Evolutionary conservation across 1,140 invertebrate species (phyloP), one percentile per base, ranked within the genome.

Genomic region (Drosophila kurseongensis): DNA sequence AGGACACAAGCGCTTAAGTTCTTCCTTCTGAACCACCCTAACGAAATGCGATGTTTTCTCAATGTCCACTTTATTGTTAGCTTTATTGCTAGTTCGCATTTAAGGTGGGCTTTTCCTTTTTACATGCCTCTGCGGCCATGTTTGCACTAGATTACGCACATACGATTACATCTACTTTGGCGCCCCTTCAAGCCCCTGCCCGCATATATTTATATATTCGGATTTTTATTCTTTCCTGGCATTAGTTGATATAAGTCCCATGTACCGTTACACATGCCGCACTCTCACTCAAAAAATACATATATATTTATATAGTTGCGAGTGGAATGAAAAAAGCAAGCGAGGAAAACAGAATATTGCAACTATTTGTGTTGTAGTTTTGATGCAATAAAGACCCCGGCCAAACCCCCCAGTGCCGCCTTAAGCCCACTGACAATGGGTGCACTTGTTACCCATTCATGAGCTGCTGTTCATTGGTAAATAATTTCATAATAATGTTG

Each of bases 401-500:
- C 35, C 40, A 13, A 8, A 12, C 7, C 47, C 35, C n/a, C 7
- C 29, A 6, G 16, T 8, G 4, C n/a, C 13, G 18, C 35, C 36
- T 9, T n/a, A 27, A 38, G 56, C 61, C 44, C 75, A 60, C 63
- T 52, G 59, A 72, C 65, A 75, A 58, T 81, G 68, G 68, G 51
- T 65, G 61, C 83, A 83, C 83, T 89, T 88, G 83, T 83, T 89
- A 66, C 57, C 60, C 60, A 67, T 88, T 88, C 84, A 90, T 89
- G 84, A 47, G 84, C 84, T 90, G 77, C 84, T 89, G 84, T 89
- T 89, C 84, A 66, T 89, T 89, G 84, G 84, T 89, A 89, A 89
- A 89, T 89, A 88, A 88, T 88, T 88, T 88, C 85, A 88, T 88
- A 89, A 89, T 89, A 89, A 89, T 89, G 85, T 90, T 90, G 85